Percentiles rank a stretch among this genome's conserved stretches.
These are phyloP conservation scores for Dryoscopus gambensis DNA, from an alignment of 2,113 vertebrate genomes.

Conservation along the genomic window DNA sequence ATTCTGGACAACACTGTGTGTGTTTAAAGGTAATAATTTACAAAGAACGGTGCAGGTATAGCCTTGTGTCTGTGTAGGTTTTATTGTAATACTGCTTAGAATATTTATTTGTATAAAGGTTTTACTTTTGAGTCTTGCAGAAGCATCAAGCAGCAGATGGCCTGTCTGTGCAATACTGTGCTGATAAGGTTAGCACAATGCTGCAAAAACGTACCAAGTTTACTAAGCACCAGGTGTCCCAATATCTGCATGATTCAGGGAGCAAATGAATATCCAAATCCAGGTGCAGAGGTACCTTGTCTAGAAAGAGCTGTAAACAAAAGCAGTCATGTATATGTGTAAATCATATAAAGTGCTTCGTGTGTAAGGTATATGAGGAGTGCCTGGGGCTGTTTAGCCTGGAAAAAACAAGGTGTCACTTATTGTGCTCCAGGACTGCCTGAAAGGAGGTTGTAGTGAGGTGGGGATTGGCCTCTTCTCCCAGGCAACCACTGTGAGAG, in stretches of 20 bases:
- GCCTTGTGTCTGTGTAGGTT: not conserved
- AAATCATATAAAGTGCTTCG: rapidly evolving
- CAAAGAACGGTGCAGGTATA: not conserved
- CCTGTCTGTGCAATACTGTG: not conserved
- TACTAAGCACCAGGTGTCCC: not conserved
- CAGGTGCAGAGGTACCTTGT: not conserved
- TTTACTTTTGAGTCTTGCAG: not conserved
- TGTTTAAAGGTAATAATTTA: not conserved
- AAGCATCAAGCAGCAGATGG: not conserved
- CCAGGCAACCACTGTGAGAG: not conserved
- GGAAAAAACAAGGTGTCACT: not conserved
- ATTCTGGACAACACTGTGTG: not conserved
- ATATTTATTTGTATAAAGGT: not conserved
- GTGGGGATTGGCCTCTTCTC: not conserved
- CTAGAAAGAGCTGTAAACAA: not conserved
- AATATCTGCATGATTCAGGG: not conserved
- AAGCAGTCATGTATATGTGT: too few relatives aligned
- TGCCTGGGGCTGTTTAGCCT: not conserved
- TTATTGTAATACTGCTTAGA: not conserved
- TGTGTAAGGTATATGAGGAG: not conserved
- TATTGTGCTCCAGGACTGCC: not conserved
- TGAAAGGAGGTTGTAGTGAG: not conserved
- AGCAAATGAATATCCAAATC: not conserved
- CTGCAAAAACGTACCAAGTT: not conserved
- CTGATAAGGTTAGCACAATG: not conserved